Evolutionary conservation across 1,140 invertebrate species (phyloP).

Genomic region (Chlorops oryzae): DNA sequence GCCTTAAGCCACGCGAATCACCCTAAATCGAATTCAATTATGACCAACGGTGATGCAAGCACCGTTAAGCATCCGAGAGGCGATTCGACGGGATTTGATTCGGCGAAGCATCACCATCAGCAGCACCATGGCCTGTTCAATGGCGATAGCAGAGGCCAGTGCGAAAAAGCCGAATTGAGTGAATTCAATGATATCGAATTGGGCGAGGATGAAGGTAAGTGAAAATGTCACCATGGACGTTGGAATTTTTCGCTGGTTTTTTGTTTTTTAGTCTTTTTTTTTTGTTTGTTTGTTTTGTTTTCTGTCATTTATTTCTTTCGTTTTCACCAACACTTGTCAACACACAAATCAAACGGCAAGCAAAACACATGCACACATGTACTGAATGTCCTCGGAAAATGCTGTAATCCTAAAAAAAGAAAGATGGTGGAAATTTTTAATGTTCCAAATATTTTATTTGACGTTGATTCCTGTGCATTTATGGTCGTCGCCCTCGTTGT

Average conservation of each 20-base stretch:
- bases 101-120: neutral
- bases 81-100: neutral
- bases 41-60: slow-evolving; percentile 36
- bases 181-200: slow-evolving; percentile 34
- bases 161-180: slow-evolving; percentile 38
- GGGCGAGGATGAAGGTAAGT: slow-evolving; percentile 43
- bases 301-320: too few relatives aligned
- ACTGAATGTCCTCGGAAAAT: too few relatives aligned
- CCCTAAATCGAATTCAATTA: slow-evolving; percentile 45
- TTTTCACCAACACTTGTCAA: too few relatives aligned
- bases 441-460: too few relatives aligned
- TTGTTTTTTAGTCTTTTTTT: neutral
- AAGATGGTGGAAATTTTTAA: too few relatives aligned
- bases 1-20: slow-evolving; percentile 32
- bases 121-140: neutral
- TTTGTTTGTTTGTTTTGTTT: too few relatives aligned
- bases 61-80: slow-evolving; percentile 4
- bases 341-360: too few relatives aligned
- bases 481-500: too few relatives aligned
- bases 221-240: too few relatives aligned
- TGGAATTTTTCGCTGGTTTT: neutral
- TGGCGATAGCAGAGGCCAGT: slow-evolving; percentile 31
- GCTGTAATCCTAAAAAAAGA: too few relatives aligned
- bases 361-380: too few relatives aligned
- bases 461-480: too few relatives aligned